Evolutionary conservation across 2,113 vertebrate genomes (phyloP).

Genomic region (Triplophysa rosa): DNA sequence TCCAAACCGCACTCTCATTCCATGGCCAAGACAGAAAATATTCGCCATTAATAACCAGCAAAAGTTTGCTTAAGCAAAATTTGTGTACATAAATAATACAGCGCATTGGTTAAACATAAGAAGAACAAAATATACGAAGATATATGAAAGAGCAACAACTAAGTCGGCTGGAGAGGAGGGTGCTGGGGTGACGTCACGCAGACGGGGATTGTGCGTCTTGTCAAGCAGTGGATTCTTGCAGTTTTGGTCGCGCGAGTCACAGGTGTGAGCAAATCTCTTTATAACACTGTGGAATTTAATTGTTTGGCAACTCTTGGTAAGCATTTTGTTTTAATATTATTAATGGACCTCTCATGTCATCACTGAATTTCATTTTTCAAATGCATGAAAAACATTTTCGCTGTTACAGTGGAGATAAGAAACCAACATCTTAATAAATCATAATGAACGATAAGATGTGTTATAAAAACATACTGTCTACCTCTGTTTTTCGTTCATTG

Average conservation of each 20-base stretch:
- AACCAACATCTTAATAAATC: no score
- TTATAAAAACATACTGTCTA: no score
- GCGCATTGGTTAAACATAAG: background rate
- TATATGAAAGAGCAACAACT: background rate
- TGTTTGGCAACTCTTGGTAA: constrained; percentile 8
- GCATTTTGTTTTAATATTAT: background rate
- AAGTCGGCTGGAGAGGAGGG: background rate
- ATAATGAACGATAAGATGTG: no score
- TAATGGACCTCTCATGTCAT: background rate
- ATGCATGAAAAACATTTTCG: background rate
- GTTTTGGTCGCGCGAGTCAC: constrained; percentile 12
- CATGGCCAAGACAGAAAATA: background rate
- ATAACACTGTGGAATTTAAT: background rate
- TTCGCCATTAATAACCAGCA: background rate
- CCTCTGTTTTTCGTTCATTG: no score
- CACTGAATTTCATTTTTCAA: background rate
- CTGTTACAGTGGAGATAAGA: no score
- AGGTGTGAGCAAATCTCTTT: background rate
- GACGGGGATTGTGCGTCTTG: background rate
- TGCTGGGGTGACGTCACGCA: constrained; percentile 9
- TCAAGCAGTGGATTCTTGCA: background rate
- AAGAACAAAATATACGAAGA: background rate
- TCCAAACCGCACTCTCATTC: background rate
- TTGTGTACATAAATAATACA: background rate
- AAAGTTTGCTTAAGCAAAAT: background rate